Conservation (phyloP, 2,888 invertebrate genomes). For the Synanthedon formicaeformis region DNA sequence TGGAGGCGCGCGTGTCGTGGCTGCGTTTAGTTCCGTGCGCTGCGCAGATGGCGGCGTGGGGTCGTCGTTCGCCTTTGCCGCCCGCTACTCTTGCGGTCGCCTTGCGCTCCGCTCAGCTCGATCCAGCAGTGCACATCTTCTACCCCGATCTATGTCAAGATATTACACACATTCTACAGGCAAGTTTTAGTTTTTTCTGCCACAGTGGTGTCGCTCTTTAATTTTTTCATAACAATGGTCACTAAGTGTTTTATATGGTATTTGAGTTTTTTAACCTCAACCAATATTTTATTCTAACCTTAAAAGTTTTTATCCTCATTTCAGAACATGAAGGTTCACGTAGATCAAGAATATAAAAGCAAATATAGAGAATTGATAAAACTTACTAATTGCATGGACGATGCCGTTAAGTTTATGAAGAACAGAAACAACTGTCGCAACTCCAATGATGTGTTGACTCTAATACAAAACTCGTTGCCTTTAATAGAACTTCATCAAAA, state of each 20-base stretch:
- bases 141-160: slow-evolving; percentile 34
- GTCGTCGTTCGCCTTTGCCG: slow-evolving; percentile 36
- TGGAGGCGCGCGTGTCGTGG: slow-evolving; percentile 41
- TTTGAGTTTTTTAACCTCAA: no score
- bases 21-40: slow-evolving; percentile 33
- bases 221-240: no score
- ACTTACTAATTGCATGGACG: slow-evolving; percentile 43
- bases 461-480: slow-evolving; percentile 65
- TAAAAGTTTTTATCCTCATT: slow-evolving; percentile 4
- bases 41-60: slow-evolving; percentile 37
- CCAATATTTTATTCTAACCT: no score
- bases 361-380: slow-evolving; percentile 47
- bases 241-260: no score
- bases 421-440: slow-evolving; percentile 28
- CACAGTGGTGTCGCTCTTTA: no score
- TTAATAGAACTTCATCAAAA: slow-evolving; percentile 72
- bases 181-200: background rate
- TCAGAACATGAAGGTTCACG: slow-evolving; percentile 36
- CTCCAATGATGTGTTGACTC: slow-evolving; percentile 40
- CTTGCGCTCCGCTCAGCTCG: slow-evolving; percentile 40
- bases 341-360: slow-evolving; percentile 50
- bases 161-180: slow-evolving; percentile 33
- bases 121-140: slow-evolving; percentile 43
- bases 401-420: slow-evolving; percentile 45
- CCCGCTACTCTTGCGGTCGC: slow-evolving; percentile 36